Base-by-base conservation (phyloP, 2,888 invertebrate genomes). In the Ophion ellenae region DNA sequence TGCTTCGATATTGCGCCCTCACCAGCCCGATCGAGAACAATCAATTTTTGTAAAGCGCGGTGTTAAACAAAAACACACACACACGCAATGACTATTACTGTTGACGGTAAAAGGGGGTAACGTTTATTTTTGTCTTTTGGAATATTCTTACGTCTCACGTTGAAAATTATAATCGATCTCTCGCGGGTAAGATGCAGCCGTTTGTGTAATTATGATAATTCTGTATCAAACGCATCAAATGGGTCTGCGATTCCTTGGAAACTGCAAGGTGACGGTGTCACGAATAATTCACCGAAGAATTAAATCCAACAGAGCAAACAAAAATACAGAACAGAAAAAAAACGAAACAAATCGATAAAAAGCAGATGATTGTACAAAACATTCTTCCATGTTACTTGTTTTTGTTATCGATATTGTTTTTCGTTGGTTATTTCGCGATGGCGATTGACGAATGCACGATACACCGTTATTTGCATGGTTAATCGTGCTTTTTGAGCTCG, bases 331-430 rank as follows among this genome's bases (percentile, higher is more conserved):
- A 47, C 47, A 4, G 14, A 61, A 47, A 71, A 36, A 76, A 71
- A 76, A 78, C 66, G 59, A 80, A 75, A 66, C 61, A 75, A 66
- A 81, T 76, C 67, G 76, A 64, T 32, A 88, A 88, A 87, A 81
- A 76, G 77, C 71, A 66, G 75, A 85, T 85, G 86, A 88, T 84
- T 89, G 90, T 91, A 89, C 90, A 90, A 89, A 89, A 90, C 87
- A 90, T 90, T 91, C 90, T 90, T 91, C 89, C 91, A 91, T 87
- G 86, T 84, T 85, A 84, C 63, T 86, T 88, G 77, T 82, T 73
- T 75, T 84, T 81, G 75, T 74, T 83, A 61, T 69, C 73, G 47
- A 81, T 85, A 66, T 77, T 78, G 67, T 73, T 76, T 76, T 17
- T 64, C 66, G 24, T 74, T 75, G 77, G 59, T 84, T 69, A 64